Base-by-base conservation (phyloP, 1,140 invertebrate species). In the Bombus turneri region DNA sequence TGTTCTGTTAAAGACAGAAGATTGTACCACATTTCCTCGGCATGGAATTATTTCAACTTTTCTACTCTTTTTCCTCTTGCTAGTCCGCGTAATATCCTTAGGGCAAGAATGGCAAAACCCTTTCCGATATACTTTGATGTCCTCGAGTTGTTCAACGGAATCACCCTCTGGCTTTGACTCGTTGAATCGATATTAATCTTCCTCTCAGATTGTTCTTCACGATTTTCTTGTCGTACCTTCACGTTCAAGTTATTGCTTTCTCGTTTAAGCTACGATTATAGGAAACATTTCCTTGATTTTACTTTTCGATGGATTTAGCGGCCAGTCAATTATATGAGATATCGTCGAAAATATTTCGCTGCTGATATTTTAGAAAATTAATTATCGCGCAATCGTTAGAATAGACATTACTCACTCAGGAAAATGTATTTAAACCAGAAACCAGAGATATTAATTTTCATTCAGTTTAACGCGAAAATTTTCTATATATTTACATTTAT, bases 131-230 rank as follows among this genome's bases (percentile, higher is more conserved):
- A 81, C 83, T 85, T 81, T 81, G 83, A 85, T 80, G 83, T 81
- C 68, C 53, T 62, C 68, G 34, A 64, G 77, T 86, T 74, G 71
- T 84, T 84, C 59, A 59, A 86, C 37, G 78, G 47, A 81, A 86
- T 74, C 78, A 81, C 22, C 43, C 84, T 34, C 47, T 18, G 43
- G 72, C 71, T 68, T 85, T 39, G 69, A 81, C 69, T 73, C 41
- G 57, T 82, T n/a, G 68, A 83, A 86, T 83, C 85, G 85, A 77
- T 83, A 83, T 86, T 86, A 83, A 86, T 86, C 68, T 83, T 69
- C 34, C 62, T 78, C 64, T 47, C 41, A 34, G 37, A 75, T 22
- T 25, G 43, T 81, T 74, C 39, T 64, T 69, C 59, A 2, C 37
- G 57, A 66, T n/a, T 73, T 74, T 68, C 71, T 81, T 69, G 10